Evolutionary conservation across 2,113 vertebrate species (phyloP).

Genomic region (Emydocephalus ijimae): DNA sequence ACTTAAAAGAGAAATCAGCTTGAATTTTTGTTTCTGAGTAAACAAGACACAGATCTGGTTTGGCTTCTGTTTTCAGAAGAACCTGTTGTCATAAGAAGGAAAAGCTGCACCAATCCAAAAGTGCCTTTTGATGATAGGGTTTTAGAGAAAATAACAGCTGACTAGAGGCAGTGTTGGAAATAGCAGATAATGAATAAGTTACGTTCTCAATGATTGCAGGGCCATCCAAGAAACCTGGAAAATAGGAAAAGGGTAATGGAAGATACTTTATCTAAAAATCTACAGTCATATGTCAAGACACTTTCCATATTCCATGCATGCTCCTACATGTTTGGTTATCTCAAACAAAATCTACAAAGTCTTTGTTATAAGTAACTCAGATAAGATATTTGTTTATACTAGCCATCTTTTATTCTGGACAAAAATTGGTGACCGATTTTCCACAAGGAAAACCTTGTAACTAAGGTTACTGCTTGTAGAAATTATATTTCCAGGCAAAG

Average conservation of each 20-base stretch:
- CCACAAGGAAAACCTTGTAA: neutral
- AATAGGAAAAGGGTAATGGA: neutral
- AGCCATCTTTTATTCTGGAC: neutral
- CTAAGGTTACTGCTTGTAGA: neutral
- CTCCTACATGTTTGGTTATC: neutral
- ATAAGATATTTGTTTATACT: neutral
- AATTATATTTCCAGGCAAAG: neutral
- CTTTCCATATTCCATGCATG: slow-evolving; percentile 9
- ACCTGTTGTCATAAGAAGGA: slow-evolving; percentile 10
- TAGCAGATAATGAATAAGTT: neutral
- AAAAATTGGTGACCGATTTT: neutral
- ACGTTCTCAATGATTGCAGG: slow-evolving; percentile 5
- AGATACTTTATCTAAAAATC: slow-evolving; percentile 35
- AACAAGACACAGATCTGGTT: slow-evolving; percentile 5
- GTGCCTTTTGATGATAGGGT: slow-evolving; percentile 37
- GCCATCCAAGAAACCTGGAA: neutral
- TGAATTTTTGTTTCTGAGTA: neutral
- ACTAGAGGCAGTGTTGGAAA: slow-evolving; percentile 20
- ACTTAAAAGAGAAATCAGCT: slow-evolving; percentile 76
- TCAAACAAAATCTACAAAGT: neutral
- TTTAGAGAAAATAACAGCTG: slow-evolving; percentile 23
- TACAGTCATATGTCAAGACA: neutral
- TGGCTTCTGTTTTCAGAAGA: slow-evolving; percentile 20
- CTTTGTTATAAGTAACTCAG: neutral
- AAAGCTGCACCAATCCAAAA: slow-evolving; percentile 17